Evolutionary conservation across 1,140 invertebrate species (phyloP), one percentile per base, ranked within the genome.

Genomic region (Ceratina calcarata): DNA sequence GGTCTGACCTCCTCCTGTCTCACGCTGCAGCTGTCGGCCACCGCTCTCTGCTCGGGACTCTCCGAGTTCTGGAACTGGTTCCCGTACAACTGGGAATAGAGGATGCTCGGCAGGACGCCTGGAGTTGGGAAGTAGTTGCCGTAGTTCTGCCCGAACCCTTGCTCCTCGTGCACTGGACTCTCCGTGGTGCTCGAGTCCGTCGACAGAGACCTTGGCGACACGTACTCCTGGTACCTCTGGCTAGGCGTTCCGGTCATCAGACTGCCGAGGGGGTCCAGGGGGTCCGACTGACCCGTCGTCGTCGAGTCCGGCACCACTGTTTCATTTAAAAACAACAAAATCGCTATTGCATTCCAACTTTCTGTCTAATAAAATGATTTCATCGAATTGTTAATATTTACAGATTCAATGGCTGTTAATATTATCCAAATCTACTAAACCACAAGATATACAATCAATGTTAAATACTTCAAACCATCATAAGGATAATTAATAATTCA

Each of bases 21-120:
- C 1, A 93, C 91, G 79, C 89, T 92, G 85, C 92, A 93, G 69
- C 90, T 92, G 37, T 92, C 91, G 51, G 90, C 83, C 13, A 91
- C 91, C 22, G 90, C 87, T 68, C 91, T 89, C 79, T 93, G 88
- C 70, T 93, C 89, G 18, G 91, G 73, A 82, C 86, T 89, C 74
- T 93, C 89, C 82, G 96, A 96, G 84, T 96, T 96, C 81, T 96
- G 96, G 64, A 95, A 95, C 87, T 97, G 96, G 87, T 96, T 96
- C 49, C 96, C 95, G 20, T 97, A 97, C 20, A 98, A 91, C 88
- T 97, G 96, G 18, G 96, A 97, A 91, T 97, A 97, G 8, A 98
- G 93, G 71, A 97, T 93, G 87, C 96, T 97, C 0, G 96, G 96
- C 58, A 97, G 91, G 18, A 93, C 89, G 1, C 97, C 96, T 0